A percentile compares a stretch with the other conserved stretches of the same genome.
Evolutionary conservation across 1,140 invertebrate genomes (phyloP).

Genomic region (Cepaea nemoralis): DNA sequence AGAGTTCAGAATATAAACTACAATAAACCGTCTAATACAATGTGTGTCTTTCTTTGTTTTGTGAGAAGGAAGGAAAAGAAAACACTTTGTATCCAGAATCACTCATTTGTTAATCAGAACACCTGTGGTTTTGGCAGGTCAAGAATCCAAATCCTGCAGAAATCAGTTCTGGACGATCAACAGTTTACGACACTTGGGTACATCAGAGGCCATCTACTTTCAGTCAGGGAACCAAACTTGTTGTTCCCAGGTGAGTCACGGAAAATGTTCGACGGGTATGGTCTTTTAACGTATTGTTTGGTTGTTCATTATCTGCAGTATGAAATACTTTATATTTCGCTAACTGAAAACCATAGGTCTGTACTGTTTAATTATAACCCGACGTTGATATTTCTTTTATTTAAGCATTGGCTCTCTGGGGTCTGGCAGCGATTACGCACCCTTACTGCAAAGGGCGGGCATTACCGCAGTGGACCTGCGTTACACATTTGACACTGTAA

Average conservation of each 20-base stretch:
- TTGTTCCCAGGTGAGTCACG: slow-evolving; percentile 16
- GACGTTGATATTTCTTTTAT: too few relatives aligned
- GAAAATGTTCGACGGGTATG: too few relatives aligned
- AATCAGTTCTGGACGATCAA: slow-evolving; percentile 52
- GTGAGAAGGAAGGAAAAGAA: too few relatives aligned
- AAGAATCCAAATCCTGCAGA: slow-evolving; percentile 66
- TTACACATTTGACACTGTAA: slow-evolving; percentile 17
- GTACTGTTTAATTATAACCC: too few relatives aligned
- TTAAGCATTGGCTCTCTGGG: slow-evolving; percentile 10
- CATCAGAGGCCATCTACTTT: neutral
- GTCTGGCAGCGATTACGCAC: slow-evolving; percentile 19
- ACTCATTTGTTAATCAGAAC: too few relatives aligned
- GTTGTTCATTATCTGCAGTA: neutral
- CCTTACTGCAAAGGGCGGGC: slow-evolving; percentile 11
- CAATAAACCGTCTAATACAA: too few relatives aligned
- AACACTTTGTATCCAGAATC: too few relatives aligned
- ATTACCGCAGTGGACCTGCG: slow-evolving; percentile 6
- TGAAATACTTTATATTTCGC: too few relatives aligned
- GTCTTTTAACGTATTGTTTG: neutral
- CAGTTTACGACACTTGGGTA: slow-evolving; percentile 69
- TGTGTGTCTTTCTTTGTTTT: too few relatives aligned
- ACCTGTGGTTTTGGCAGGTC: slow-evolving; percentile 53
- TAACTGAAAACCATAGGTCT: too few relatives aligned
- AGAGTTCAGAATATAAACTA: too few relatives aligned
- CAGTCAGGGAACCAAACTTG: neutral